A percentile compares a stretch with the other conserved stretches of the same genome.
These are phyloP conservation scores for Drosophila fuyamai DNA, from an alignment of 1,140 invertebrate genomes.

Conservation along the genomic window DNA sequence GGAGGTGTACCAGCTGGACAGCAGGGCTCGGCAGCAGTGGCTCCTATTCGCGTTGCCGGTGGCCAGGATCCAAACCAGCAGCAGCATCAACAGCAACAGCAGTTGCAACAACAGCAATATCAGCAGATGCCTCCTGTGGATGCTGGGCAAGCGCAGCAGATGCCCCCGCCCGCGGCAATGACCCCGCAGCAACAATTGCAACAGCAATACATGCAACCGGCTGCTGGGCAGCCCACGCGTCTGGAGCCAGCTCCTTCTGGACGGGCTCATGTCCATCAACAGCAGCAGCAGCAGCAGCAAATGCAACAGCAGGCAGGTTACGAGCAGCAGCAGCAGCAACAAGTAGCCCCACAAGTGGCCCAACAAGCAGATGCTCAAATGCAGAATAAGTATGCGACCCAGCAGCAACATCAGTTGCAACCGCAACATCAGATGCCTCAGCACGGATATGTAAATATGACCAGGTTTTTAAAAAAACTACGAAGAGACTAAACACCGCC, in stretches of 20 bases:
- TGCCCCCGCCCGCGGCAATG: conserved; percentile 16
- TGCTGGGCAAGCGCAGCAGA: conserved; percentile 33
- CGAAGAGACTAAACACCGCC: background rate
- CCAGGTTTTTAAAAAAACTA: background rate
- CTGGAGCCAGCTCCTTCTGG: conserved; percentile 42
- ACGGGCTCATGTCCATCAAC: conserved; percentile 61
- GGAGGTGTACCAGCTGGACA: conserved; percentile 4
- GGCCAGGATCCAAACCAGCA: conserved; percentile 49
- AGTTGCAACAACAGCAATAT: background rate
- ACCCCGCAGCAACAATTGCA: conserved; percentile 26
- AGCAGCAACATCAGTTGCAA: conserved; percentile 32
- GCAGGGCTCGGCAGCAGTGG: conserved; percentile 1
- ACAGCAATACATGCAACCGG: conserved; percentile 57
- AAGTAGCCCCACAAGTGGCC: conserved; percentile 10
- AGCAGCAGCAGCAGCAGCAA: conserved; percentile 32
- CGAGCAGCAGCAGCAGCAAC: conserved; percentile 18
- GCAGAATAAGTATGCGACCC: conserved; percentile 19
- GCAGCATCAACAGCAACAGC: conserved; percentile 5
- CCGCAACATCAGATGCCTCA: conserved; percentile 32
- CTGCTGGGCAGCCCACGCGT: conserved; percentile 64
- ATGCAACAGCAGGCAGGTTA: conserved; percentile 16
- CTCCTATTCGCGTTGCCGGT: conserved; percentile 35
- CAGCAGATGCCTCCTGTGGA: conserved; percentile 22
- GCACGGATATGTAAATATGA: conserved; percentile 61
- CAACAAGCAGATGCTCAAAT: conserved; percentile 24